Evolutionary conservation across 2,113 vertebrate species (phyloP), one percentile per base, ranked within the genome.

Genomic region (Hiodon alosoides): DNA sequence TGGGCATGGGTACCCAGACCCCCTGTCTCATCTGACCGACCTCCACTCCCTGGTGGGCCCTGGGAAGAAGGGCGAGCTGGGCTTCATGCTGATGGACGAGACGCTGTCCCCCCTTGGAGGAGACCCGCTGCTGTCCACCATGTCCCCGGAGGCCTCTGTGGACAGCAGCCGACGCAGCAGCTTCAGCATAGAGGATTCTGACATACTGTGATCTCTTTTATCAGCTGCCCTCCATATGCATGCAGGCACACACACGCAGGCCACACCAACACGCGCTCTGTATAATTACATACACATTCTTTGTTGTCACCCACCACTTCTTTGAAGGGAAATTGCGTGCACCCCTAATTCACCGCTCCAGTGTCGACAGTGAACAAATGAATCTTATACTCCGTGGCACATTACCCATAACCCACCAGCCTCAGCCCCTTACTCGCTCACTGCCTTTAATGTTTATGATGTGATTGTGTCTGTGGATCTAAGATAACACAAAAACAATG

Each of bases 141-240:
- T 98, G 92, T 99, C 97, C 65, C 95, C 97, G 0, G 95, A 94
- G 81, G 95, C 92, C 14, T 99, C 97, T 52, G 90, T 98, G 71
- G 94, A 95, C 89, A 98, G 96, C 84, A 99, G 96, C 88, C 94
- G 97, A 74, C 86, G 96, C 17, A 98, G 96, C 91, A 99, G 97
- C 91, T 98, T 98, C 88, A 98, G 96, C 92, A 95, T 99, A 89
- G 97, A 99, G 70, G 97, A 99, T 5, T 79, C 93, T 4, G 97
- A 99, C 58, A 94, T 98, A 87, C 90, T 95, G 67, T 70, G n/a
- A 57, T 65, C 78, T 68, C 66, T 83, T 7, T 9, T 69, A 31
- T 67, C 59, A 52, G 17, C 61, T 64, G 3, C 3, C 61, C 61
- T 64, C 61, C n/a, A 6, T 64, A 14, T 59, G 58, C 58, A 59